Evolutionary conservation across 2,797 vertebrate species (phyloP).

Genomic region (Xiphophorus birchmanni): DNA sequence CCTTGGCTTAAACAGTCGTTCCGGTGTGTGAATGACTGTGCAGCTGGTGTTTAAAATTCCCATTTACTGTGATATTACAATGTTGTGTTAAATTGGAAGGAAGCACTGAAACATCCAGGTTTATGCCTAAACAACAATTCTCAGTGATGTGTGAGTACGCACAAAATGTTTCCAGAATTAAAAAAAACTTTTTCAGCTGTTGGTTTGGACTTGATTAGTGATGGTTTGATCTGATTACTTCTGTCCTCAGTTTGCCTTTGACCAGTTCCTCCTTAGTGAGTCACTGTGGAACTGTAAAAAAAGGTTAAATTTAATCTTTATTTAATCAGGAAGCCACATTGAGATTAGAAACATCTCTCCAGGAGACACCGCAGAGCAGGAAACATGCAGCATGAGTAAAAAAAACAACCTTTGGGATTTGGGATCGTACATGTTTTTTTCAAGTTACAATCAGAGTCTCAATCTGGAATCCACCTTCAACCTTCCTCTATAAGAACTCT

Average conservation of each 20-base stretch:
- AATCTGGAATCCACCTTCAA: neutral
- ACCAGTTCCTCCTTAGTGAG: neutral
- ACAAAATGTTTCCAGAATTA: neutral
- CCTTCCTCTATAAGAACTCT: neutral
- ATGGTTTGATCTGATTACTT: neutral
- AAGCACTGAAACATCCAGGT: neutral
- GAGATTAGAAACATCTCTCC: constrained; percentile 4
- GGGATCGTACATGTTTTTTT: neutral
- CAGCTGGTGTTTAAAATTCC: neutral
- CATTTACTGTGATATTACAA: neutral
- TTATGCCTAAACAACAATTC: neutral
- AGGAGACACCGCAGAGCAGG: neutral
- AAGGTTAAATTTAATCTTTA: constrained; percentile 7
- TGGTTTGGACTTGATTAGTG: neutral
- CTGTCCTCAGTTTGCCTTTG: constrained; percentile 3
- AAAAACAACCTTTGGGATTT: neutral
- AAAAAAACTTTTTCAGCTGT: neutral
- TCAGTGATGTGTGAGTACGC: neutral
- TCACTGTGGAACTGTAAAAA: neutral
- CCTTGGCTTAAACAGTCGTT: neutral
- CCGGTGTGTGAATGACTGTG: neutral
- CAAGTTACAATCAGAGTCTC: neutral
- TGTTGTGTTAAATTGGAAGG: neutral
- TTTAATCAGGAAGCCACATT: neutral
- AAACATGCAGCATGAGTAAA: neutral